Evolutionary conservation across 2,888 invertebrate genomes (phyloP).

Genomic region (Archaeoteleia sp.): DNA sequence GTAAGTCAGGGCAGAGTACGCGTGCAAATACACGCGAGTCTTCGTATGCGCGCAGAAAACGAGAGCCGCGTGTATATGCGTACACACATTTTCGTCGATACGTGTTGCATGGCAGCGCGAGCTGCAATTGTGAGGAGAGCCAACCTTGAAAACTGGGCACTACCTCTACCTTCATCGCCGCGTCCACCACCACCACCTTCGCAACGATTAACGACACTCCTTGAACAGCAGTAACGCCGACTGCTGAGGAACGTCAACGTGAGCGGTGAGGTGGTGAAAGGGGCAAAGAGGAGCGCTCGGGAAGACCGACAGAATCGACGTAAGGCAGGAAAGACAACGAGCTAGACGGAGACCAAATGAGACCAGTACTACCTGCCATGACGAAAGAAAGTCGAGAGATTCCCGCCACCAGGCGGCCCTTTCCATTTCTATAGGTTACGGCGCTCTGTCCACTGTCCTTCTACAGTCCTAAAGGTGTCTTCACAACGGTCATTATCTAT

Average conservation of each 20-base stretch:
- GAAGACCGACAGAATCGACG: slow-evolving; percentile 40
- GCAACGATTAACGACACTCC: slow-evolving; percentile 53
- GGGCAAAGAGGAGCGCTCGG: slow-evolving; percentile 36
- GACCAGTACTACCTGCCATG: slow-evolving; percentile 37
- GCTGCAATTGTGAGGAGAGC: slow-evolving; percentile 59
- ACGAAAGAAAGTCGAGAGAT: slow-evolving; percentile 53
- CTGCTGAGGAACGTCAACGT: slow-evolving; percentile 24
- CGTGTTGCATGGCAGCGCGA: slow-evolving; percentile 47
- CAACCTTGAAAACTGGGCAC: slow-evolving; percentile 67
- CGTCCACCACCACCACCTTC: slow-evolving; percentile 53
- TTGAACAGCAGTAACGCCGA: slow-evolving; percentile 44
- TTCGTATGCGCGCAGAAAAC: no score
- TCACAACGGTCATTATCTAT: slow-evolving; percentile 14
- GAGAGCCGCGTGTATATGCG: slow-evolving; percentile 26
- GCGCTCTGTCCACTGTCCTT: slow-evolving; percentile 43
- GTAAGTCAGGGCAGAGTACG: slow-evolving; percentile 34
- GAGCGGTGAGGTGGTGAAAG: slow-evolving; percentile 45
- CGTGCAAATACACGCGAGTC: slow-evolving; percentile 37
- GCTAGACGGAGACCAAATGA: slow-evolving; percentile 26
- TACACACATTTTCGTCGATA: slow-evolving; percentile 51
- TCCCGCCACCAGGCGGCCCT: slow-evolving; percentile 36
- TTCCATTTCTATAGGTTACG: slow-evolving; percentile 52
- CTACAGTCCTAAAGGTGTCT: slow-evolving; percentile 23
- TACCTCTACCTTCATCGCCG: slow-evolving; percentile 60
- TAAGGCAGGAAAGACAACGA: slow-evolving; percentile 41